Conservation (phyloP, 2,113 vertebrate species). For the Megalops atlanticus region DNA sequence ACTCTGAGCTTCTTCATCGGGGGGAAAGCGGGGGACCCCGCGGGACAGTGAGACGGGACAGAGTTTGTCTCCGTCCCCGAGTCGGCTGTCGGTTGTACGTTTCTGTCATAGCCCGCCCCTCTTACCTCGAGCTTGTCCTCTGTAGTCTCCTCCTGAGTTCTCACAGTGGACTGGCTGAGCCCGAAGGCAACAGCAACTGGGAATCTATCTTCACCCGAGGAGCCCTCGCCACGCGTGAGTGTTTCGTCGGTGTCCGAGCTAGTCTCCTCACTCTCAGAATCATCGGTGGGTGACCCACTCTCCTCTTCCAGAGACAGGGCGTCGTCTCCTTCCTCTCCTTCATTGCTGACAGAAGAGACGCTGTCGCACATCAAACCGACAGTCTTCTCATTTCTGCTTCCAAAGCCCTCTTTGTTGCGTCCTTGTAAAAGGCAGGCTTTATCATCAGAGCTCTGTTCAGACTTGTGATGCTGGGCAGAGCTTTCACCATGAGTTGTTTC, state of each 20-base stretch:
- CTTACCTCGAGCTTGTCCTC: no score
- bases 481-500: background rate
- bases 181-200: no score
- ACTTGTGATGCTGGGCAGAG: background rate
- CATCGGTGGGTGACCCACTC: background rate
- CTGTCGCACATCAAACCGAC: background rate
- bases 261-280: background rate
- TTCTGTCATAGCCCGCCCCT: background rate
- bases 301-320: background rate
- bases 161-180: no score
- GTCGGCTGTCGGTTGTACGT: background rate
- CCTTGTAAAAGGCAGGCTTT: background rate
- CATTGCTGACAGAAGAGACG: background rate
- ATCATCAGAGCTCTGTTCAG: background rate
- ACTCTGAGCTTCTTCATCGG: constrained; percentile 60
- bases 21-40: constrained; percentile 49
- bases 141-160: no score
- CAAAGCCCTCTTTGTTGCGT: background rate
- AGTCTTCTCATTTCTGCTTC: background rate
- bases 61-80: background rate
- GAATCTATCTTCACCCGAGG: background rate
- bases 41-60: constrained; percentile 20
- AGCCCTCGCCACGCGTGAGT: background rate
- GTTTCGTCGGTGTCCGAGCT: background rate
- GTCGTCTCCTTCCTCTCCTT: background rate